Conservation (phyloP, 2,113 vertebrate species). For the Ascaphus truei region DNA sequence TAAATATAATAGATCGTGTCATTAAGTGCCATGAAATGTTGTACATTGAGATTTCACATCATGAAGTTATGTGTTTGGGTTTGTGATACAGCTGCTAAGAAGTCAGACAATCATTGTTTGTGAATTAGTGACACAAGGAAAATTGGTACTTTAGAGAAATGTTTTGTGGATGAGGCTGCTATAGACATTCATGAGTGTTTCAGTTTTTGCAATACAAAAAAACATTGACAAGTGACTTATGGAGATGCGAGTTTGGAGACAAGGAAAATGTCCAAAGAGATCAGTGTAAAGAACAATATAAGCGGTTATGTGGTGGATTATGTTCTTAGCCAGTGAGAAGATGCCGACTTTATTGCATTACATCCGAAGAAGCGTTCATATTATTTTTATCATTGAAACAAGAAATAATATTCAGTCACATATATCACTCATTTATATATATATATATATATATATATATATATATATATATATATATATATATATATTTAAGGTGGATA, state of each 20-base stretch:
- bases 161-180: background rate
- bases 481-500: no score
- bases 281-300: no score
- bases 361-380: no score
- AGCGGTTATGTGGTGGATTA: no score
- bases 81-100: background rate
- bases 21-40: conserved; percentile 29
- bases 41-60: conserved; percentile 13
- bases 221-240: background rate
- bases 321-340: no score
- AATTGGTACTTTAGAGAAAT: conserved; percentile 5
- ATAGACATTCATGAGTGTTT: background rate
- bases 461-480: no score
- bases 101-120: conserved; percentile 13
- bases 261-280: no score
- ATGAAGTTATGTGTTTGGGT: background rate
- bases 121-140: background rate
- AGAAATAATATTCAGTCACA: no score
- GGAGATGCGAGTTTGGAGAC: background rate
- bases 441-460: no score
- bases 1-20: conserved; percentile 32
- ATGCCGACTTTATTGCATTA: no score
- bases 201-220: background rate
- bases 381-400: no score
- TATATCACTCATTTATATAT: no score